These are phyloP conservation scores for Drosophila arawakana DNA, from an alignment of 1,140 invertebrate genomes.

Conservation along the genomic window DNA sequence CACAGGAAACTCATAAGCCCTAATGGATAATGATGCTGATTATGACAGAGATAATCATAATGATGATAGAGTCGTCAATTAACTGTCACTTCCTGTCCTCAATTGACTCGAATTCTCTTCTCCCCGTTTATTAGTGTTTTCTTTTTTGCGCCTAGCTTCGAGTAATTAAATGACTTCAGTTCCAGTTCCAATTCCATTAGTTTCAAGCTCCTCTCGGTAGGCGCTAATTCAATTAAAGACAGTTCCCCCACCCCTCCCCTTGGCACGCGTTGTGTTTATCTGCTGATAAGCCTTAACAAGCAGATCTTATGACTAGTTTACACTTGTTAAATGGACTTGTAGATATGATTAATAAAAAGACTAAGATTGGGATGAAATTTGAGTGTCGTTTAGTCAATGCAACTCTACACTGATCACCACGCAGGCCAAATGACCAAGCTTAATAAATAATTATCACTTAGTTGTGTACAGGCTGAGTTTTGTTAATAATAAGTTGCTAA, in stretches of 20 bases:
- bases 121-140: background rate
- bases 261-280: slow-evolving; percentile 65
- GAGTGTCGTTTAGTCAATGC: background rate
- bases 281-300: slow-evolving; percentile 39
- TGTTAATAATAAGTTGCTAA: too few species aligned
- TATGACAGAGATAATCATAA: background rate
- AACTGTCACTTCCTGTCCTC: slow-evolving; percentile 45
- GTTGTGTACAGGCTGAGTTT: too few species aligned
- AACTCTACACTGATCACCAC: too few species aligned
- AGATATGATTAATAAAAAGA: too few species aligned
- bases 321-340: background rate
- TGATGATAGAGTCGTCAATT: slow-evolving; percentile 30
- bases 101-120: slow-evolving; percentile 31
- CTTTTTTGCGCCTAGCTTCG: slow-evolving; percentile 18
- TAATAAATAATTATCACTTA: too few species aligned
- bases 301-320: slow-evolving; percentile 12
- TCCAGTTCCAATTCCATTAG: background rate
- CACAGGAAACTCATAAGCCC: slow-evolving; percentile 18
- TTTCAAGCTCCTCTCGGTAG: slow-evolving; percentile 34
- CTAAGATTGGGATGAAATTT: background rate
- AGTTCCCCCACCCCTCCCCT: background rate
- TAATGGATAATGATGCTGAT: background rate
- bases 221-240: slow-evolving; percentile 76
- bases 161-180: slow-evolving; percentile 40
- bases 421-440: too few species aligned